Evolutionary conservation across 2,113 vertebrate genomes (phyloP), one percentile per base, ranked within the genome.

Genomic region (Malurus elegans): DNA sequence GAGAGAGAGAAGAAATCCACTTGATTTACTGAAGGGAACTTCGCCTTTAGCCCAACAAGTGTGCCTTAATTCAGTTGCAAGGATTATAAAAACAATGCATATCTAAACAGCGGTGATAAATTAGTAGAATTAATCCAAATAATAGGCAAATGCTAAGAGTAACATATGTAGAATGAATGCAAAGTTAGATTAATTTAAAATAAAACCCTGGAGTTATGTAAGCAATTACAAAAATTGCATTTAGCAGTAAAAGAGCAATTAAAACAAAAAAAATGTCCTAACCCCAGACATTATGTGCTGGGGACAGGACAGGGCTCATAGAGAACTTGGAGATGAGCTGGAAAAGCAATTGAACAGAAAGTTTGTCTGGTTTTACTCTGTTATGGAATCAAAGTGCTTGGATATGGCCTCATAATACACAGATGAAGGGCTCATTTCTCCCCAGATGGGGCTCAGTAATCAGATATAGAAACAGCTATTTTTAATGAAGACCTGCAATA

Each of bases 401-500:
- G 91, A 95, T 72, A 86, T 40, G 72, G 94, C 42, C 81, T 95
- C 88, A 72, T 79, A 93, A 95, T 80, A 56, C 84, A 80, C 81
- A 96, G 84, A 95, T 90, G 79, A 95, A 97, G 95, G 81, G 80
- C 72, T 82, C 45, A 31, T 89, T 95, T 90, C 74, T 73, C 74
- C 94, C 87, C 92, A 86, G 94, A 95, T 95, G 94, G 91, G 81
- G 88, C 94, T 93, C 75, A 75, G 58, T 72, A 91, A 96, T 94
- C 93, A 95, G 88, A 95, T 93, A 93, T 74, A 95, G 94, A 94
- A 97, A 96, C 78, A 93, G 90, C 84, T 64, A 92, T 93, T 88
- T 82, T 92, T 95, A 88, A 96, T 95, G 95, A 92, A 97, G 94
- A 91, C 88, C 79, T 86, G 88, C 56, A 92, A 87, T 94, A 88